Evolutionary conservation across 2,888 invertebrate species (phyloP), one percentile per base, ranked within the genome.

Genomic region (Ferdinandea cuprea): DNA sequence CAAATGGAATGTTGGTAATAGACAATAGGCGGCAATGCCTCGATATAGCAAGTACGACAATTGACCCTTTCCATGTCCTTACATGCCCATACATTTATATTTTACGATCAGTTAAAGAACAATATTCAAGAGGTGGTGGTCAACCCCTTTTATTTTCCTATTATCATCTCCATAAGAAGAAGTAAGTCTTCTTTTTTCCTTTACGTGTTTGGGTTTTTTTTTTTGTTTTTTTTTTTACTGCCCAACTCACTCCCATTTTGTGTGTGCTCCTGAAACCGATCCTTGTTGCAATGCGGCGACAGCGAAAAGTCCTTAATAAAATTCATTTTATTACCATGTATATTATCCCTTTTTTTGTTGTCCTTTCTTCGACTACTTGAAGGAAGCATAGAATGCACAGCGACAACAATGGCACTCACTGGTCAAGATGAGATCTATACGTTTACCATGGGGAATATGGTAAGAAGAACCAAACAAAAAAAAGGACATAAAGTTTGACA

Each of bases 11-110:
- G n/a, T n/a, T n/a, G n/a, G n/a, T n/a, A n/a, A n/a, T n/a, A n/a
- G n/a, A 68, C 42, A 78, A 77, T 56, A 68, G 68, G 46, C n/a
- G n/a, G n/a, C n/a, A n/a, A 77, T 61, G 48, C 46, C 69, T 48
- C n/a, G n/a, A n/a, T n/a, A 37, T 30, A 72, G 37, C 56, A 83
- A 78, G 78, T 69, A 83, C 83, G 83, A 83, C 83, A 78, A 83
- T 78, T 83, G 83, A 83, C 83, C 83, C 83, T 56, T 83, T 72
- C 42, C 71, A 68, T 83, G 83, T 83, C 83, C 72, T 78, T 77
- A 83, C 83, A 83, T 63, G 83, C 72, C 78, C 78, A 83, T 83
- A 78, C 83, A 78, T 83, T 81, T 76, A 76, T 81, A 81, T 66
- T 83, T 83, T 83, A 78, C 15, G 77, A 83, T 83, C 77, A 73